Percentiles rank a stretch among this genome's conserved stretches.
Evolutionary conservation across 2,113 vertebrate genomes (phyloP).

Genomic region (Brienomyrus brachyistius): DNA sequence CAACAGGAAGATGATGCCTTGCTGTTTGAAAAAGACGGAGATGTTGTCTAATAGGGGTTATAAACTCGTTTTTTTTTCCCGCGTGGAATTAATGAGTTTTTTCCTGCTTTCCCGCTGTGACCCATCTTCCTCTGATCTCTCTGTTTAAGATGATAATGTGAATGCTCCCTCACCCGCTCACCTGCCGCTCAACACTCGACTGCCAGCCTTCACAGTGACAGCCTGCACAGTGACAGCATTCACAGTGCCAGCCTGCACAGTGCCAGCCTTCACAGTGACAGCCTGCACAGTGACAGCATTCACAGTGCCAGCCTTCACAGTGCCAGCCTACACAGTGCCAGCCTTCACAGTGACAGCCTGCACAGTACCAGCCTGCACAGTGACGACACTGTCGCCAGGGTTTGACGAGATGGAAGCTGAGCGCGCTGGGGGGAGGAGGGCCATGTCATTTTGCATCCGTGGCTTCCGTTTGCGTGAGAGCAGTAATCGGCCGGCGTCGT

Average conservation of each 20-base stretch:
- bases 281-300: background rate
- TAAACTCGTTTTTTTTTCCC: background rate
- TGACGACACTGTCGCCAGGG: background rate
- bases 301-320: background rate
- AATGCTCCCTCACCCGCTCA: background rate
- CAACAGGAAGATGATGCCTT: background rate
- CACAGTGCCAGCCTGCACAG: too few species aligned
- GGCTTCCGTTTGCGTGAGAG: background rate
- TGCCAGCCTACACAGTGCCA: background rate
- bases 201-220: background rate
- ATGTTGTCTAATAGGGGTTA: background rate
- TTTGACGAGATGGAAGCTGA: background rate
- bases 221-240: background rate
- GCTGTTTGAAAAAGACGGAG: background rate
- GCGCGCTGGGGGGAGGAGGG: background rate
- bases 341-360: background rate
- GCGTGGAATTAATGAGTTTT: background rate
- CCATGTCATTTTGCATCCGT: background rate
- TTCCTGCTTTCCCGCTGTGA: background rate
- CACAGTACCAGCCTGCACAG: background rate
- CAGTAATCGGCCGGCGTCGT: background rate
- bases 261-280: background rate
- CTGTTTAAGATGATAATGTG: background rate
- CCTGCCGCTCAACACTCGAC: background rate
- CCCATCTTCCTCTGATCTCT: constrained; percentile 5